These are phyloP conservation scores for Etheostoma cragini DNA, from an alignment of 2,113 vertebrate genomes.

Conservation along the genomic window DNA sequence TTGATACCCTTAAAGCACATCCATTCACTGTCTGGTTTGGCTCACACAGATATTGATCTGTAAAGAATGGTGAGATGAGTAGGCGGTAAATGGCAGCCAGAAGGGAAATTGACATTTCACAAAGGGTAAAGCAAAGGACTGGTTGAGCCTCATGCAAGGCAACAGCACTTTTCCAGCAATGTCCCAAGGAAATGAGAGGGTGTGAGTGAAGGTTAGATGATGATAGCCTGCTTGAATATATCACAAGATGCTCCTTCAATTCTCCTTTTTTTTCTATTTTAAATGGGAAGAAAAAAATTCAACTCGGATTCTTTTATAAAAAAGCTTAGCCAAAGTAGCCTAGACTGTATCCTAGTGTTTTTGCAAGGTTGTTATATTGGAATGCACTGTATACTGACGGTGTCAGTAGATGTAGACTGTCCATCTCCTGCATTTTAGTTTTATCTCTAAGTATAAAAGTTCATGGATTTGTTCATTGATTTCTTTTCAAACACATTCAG, in stretches of 20 bases:
- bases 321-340: neutral
- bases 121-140: conserved; percentile 38
- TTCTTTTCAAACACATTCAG: neutral
- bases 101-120: conserved; percentile 53
- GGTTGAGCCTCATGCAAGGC: neutral
- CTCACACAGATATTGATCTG: conserved; percentile 48
- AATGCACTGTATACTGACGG: neutral
- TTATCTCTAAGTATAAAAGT: neutral
- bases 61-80: conserved; percentile 29
- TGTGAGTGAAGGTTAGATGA: conserved; percentile 10
- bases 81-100: conserved; percentile 25
- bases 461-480: conserved; percentile 15
- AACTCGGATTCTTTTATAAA: neutral
- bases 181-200: conserved; percentile 35
- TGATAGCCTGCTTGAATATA: neutral
- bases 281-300: neutral
- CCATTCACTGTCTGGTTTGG: conserved; percentile 30
- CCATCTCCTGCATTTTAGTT: neutral
- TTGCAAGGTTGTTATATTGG: neutral
- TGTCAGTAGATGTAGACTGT: neutral
- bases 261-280: neutral
- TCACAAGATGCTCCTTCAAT: neutral
- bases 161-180: conserved; percentile 2
- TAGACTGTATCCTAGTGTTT: neutral
- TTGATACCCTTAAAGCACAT: conserved; percentile 3